These are phyloP conservation scores for Cyclargus thomasi DNA, from an alignment of 1,140 invertebrate species.

Conservation along the genomic window DNA sequence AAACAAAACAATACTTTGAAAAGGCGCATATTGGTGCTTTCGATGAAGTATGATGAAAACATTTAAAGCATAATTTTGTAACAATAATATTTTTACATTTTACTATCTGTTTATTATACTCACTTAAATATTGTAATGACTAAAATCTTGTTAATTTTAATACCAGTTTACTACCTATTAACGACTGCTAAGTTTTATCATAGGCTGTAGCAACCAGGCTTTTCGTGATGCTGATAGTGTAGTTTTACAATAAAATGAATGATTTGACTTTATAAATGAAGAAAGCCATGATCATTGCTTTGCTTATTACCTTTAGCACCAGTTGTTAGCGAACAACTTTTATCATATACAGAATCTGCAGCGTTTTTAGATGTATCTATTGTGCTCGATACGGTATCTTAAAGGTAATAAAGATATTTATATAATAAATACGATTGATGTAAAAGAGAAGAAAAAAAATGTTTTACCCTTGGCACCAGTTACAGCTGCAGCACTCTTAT, in stretches of 20 bases:
- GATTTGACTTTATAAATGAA: neutral
- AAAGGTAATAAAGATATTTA: slow-evolving; percentile 13
- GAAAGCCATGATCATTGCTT: neutral
- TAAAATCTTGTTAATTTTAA: slow-evolving; percentile 22
- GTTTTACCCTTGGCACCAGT: slow-evolving; percentile 31
- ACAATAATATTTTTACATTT: too few species aligned
- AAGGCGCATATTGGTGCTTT: neutral
- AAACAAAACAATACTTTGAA: neutral
- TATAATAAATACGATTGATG: neutral
- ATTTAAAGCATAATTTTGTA: neutral
- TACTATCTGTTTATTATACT: neutral
- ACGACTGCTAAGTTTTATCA: slow-evolving; percentile 35
- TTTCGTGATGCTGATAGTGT: slow-evolving; percentile 39
- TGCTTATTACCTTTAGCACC: slow-evolving; percentile 29
- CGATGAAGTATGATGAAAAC: neutral
- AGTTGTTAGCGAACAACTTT: slow-evolving; percentile 28
- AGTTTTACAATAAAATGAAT: neutral
- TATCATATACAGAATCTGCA: slow-evolving; percentile 30
- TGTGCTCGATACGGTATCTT: slow-evolving; percentile 20
- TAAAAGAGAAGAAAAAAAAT: neutral
- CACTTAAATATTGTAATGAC: neutral
- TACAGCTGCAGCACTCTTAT: slow-evolving; percentile 34
- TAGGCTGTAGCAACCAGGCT: slow-evolving; percentile 35
- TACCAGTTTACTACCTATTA: too few species aligned
- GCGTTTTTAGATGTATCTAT: slow-evolving; percentile 31